Evolutionary conservation across 2,888 invertebrate species (phyloP).

Genomic region (Chrysolina oricalcia): DNA sequence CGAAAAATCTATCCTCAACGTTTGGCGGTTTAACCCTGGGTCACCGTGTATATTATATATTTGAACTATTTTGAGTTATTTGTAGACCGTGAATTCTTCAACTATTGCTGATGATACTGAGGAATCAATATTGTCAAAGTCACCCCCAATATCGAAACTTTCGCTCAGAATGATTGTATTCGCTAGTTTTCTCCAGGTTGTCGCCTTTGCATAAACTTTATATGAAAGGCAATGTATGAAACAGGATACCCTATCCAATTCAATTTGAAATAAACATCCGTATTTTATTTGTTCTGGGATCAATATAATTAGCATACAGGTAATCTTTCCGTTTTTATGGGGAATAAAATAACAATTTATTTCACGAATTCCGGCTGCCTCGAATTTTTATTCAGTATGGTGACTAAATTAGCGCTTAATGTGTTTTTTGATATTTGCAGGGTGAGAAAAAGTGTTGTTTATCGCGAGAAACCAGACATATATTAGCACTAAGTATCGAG

Average conservation of each 20-base stretch:
- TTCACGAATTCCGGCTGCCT: conserved; percentile 19
- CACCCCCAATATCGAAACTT: no score
- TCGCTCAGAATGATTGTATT: no score
- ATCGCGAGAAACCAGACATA: conserved; percentile 26
- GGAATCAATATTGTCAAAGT: no score
- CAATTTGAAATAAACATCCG: conserved; percentile 11
- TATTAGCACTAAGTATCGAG: conserved; percentile 29
- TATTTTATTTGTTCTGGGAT: conserved; percentile 28
- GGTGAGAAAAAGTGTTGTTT: conserved; percentile 32
- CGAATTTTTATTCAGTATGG: conserved; percentile 20
- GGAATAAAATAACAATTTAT: conserved; percentile 31
- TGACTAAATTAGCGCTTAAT: conserved; percentile 32
- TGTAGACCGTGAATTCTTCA: no score
- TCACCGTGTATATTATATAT: no score
- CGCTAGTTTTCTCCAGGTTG: no score
- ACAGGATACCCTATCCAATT: not conserved
- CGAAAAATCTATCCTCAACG: no score
- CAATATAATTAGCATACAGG: conserved; percentile 27
- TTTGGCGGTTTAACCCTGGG: no score
- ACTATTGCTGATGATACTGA: no score
- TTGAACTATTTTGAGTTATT: no score
- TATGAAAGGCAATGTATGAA: not conserved
- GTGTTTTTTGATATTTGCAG: conserved; percentile 21
- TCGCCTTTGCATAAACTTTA: no score
- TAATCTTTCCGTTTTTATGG: conserved; percentile 33